A percentile compares a stretch with the other conserved stretches of the same genome.
These are phyloP conservation scores for Cydia strobilella DNA, from an alignment of 1,140 invertebrate genomes.

Conservation along the genomic window DNA sequence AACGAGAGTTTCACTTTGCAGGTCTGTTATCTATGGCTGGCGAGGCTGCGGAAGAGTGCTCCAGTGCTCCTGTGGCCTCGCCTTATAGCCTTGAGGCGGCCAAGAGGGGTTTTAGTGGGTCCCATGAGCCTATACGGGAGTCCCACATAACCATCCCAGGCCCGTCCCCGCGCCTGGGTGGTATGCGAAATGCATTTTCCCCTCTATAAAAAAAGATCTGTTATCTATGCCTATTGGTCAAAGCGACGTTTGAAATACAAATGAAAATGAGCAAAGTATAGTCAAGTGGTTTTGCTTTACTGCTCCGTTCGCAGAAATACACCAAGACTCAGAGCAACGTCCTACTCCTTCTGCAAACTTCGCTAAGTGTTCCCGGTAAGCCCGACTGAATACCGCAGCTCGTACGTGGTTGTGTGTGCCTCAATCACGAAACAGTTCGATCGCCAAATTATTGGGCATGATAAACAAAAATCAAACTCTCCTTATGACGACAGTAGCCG, in stretches of 20 bases:
- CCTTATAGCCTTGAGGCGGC: no score
- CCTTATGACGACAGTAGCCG: background rate
- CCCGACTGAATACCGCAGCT: background rate
- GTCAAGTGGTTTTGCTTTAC: slow-evolving; percentile 8
- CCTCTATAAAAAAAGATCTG: background rate
- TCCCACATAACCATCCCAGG: no score
- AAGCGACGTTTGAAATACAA: background rate
- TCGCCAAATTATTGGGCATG: slow-evolving; percentile 16
- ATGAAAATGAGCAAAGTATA: slow-evolving; percentile 7
- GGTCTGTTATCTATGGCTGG: no score
- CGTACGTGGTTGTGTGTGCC: slow-evolving; percentile 15
- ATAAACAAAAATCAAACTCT: slow-evolving; percentile 27
- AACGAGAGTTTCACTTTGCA: no score
- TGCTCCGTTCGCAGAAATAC: slow-evolving; percentile 14
- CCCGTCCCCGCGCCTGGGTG: no score
- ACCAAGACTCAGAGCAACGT: slow-evolving; percentile 13
- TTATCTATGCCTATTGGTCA: background rate
- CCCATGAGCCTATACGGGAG: no score
- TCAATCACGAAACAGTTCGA: slow-evolving; percentile 6
- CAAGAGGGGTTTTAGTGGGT: no score
- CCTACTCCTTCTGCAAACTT: slow-evolving; percentile 28
- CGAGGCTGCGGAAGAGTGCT: no score
- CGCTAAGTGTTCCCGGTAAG: slow-evolving; percentile 24
- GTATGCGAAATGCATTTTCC: no score
- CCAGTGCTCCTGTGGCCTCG: no score